Conservation (phyloP, 2,888 invertebrate genomes). For the Drosophila koepferae region DNA sequence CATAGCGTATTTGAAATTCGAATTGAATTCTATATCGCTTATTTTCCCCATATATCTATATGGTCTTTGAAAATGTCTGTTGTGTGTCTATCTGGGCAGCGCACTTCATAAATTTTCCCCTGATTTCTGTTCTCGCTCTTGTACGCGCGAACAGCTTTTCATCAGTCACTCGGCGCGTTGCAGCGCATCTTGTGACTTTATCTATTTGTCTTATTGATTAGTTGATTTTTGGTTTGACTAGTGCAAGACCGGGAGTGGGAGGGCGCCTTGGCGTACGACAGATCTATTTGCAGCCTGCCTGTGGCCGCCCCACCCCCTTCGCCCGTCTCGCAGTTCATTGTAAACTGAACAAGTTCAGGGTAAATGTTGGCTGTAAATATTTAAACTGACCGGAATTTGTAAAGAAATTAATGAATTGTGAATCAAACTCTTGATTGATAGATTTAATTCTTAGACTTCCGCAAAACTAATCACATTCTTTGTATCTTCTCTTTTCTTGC, state of each 20-base stretch:
- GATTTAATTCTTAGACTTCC: too few relatives aligned
- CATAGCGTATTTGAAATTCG: constrained; percentile 24
- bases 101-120: constrained; percentile 61
- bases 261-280: constrained; percentile 31
- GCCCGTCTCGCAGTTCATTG: background rate
- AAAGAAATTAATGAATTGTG: background rate
- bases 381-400: too few relatives aligned
- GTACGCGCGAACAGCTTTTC: constrained; percentile 11
- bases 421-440: background rate
- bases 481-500: constrained; percentile 83
- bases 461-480: background rate
- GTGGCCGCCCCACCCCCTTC: background rate
- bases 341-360: background rate
- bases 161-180: constrained; percentile 26
- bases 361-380: background rate
- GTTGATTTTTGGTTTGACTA: constrained; percentile 27
- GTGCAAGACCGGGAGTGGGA: background rate
- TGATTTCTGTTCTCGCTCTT: constrained; percentile 14
- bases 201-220: constrained; percentile 74
- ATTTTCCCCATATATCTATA: constrained; percentile 16
- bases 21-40: background rate
- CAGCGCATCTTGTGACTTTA: constrained; percentile 62
- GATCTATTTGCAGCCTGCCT: constrained; percentile 5
- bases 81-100: constrained; percentile 11
- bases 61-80: constrained; percentile 17